Evolutionary conservation across 2,888 invertebrate species (phyloP).

Genomic region (Calliphora vomitoria): DNA sequence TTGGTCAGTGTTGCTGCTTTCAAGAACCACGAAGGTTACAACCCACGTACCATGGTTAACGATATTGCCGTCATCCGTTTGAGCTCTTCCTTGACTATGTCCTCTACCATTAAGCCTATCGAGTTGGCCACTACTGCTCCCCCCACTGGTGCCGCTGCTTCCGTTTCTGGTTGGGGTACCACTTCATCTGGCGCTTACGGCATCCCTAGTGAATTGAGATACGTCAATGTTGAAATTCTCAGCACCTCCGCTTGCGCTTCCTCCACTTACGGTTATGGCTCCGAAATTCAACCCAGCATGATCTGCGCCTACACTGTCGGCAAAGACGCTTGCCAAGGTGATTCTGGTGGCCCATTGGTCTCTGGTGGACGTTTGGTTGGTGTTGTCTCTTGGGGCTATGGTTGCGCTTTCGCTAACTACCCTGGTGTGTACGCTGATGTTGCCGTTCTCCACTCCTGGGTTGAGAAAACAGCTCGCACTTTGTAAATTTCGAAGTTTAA

Average conservation of each 20-base stretch:
- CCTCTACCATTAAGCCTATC: slow-evolving; percentile 83
- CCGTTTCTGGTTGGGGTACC: slow-evolving; percentile 77
- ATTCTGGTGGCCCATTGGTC: slow-evolving; percentile 81
- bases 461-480: slow-evolving; percentile 60
- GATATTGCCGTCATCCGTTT: slow-evolving; percentile 87
- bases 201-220: slow-evolving; percentile 82
- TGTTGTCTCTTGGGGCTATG: neutral
- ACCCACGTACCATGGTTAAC: slow-evolving; percentile 84
- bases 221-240: slow-evolving; percentile 84
- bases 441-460: slow-evolving; percentile 72
- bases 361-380: slow-evolving; percentile 77
- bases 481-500: too few species aligned
- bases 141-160: slow-evolving; percentile 71
- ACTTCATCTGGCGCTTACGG: slow-evolving; percentile 76
- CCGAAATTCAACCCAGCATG: slow-evolving; percentile 57
- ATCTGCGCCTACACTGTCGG: slow-evolving; percentile 75
- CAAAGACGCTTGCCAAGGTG: slow-evolving; percentile 80
- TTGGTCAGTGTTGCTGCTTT: slow-evolving; percentile 76
- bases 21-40: slow-evolving; percentile 84
- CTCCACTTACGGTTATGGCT: slow-evolving; percentile 83
- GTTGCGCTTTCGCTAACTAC: too few species aligned
- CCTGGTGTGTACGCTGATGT: too few species aligned
- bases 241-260: slow-evolving; percentile 83
- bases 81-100: slow-evolving; percentile 83
- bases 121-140: slow-evolving; percentile 81